Conservation (phyloP, 2,797 vertebrate genomes). For the Ctenosaura bakeri region DNA sequence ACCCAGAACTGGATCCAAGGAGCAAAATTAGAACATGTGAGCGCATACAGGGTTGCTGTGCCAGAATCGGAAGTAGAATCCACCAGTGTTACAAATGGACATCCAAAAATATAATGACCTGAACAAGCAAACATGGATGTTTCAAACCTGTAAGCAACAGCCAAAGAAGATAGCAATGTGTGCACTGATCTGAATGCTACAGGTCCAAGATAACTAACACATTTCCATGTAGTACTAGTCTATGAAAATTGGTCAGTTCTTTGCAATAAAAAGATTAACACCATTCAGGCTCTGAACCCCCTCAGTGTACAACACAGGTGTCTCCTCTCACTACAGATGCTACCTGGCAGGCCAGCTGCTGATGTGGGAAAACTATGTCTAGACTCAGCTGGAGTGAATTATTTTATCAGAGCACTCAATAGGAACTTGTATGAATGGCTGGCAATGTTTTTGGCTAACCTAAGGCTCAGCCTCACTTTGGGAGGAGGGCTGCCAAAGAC, state of each 20-base stretch:
- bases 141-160: neutral
- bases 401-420: conserved; percentile 24
- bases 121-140: conserved; percentile 2
- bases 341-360: conserved; percentile 3
- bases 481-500: neutral
- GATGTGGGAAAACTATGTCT: conserved; percentile 20
- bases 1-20: neutral
- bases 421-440: conserved; percentile 34
- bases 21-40: neutral
- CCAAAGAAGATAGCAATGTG: neutral
- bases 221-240: neutral
- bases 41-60: neutral
- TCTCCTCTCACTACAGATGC: neutral
- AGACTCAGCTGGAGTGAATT: conserved; percentile 26
- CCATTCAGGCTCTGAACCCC: neutral
- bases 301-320: neutral
- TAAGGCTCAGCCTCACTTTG: neutral
- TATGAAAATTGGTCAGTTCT: neutral
- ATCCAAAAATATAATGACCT: neutral
- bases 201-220: neutral
- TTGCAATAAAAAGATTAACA: neutral
- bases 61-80: neutral
- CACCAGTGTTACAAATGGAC: neutral
- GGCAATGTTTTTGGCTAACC: conserved; percentile 1
- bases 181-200: neutral